Conservation (phyloP, 2,888 invertebrate genomes). For the Sericinus montela region DNA sequence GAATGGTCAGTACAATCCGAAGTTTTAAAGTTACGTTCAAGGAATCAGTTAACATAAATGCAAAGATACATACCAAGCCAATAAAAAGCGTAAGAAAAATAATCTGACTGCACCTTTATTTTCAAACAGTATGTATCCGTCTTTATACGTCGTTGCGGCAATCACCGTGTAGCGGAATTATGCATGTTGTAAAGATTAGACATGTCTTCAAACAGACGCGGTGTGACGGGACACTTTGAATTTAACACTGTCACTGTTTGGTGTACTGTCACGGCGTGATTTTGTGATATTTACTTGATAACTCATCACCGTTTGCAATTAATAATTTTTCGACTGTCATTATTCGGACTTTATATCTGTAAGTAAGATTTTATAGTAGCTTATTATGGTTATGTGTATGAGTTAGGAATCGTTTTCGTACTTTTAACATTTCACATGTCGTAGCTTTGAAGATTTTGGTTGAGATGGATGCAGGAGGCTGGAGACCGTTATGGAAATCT, state of each 20-base stretch:
- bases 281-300: conserved; percentile 27
- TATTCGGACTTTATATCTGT: background rate
- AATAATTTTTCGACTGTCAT: background rate
- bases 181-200: conserved; percentile 31
- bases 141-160: conserved; percentile 5
- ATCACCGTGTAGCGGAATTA: conserved; percentile 26
- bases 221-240: conserved; percentile 34
- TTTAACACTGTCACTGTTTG: conserved; percentile 41
- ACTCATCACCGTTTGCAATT: background rate
- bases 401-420: no score
- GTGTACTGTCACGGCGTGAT: conserved; percentile 37
- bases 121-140: conserved; percentile 1
- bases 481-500: no score
- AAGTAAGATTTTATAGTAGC: background rate
- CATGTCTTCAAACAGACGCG: conserved; percentile 27
- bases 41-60: no score
- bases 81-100: no score
- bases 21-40: no score
- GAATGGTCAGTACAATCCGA: no score
- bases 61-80: no score
- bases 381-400: no score
- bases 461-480: no score
- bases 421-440: no score
- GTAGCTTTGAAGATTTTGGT: no score
- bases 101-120: no score